Evolutionary conservation across 1,140 invertebrate genomes (phyloP), one percentile per base, ranked within the genome.

Genomic region (Lasioglossum albipes): DNA sequence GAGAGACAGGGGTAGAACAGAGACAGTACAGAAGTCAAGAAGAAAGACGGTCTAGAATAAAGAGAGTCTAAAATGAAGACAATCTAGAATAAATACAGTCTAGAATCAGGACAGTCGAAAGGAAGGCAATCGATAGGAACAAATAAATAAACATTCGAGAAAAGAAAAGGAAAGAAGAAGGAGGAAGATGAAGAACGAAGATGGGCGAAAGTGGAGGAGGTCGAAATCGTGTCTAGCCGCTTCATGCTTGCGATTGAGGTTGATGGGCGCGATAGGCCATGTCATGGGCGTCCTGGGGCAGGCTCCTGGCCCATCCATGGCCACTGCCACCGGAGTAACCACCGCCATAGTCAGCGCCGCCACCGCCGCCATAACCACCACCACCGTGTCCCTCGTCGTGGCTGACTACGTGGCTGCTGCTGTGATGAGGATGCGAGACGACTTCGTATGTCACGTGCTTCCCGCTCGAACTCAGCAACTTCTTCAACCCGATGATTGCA

Each of bases 361-460:
- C 92, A 70, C 93, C 94, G 20, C 94, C 93, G 61, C 94, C 94
- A 42, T 92, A 92, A 27, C 89, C 88, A 73, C 94, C 94, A 79
- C 95, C 94, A 22, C 94, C 94, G 77, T 95, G 94, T 84, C 96
- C 94, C 22, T 95, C 95, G 0, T 95, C 94, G 86, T 96, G 96
- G 88, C 94, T 95, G 22, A 92, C 89, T 20, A 93, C 92, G 88
- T 95, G 94, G 86, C 95, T 95, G 87, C 94, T 94, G 71, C 95
- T 94, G 90, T 97, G 96, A 89, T 97, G 96, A n/a, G 96, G 96
- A 89, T 97, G 96, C 3, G 96, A 95, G 0, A 97, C 96, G 7
- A 97, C 96, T 87, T 97, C 97, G 90, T 97, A 97, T 2, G 97
- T 97, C 73, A 97, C 96, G 87, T 97, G 96, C 90, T 97, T 97